Conservation (phyloP, 2,888 invertebrate genomes). For the Alcis repandata region DNA sequence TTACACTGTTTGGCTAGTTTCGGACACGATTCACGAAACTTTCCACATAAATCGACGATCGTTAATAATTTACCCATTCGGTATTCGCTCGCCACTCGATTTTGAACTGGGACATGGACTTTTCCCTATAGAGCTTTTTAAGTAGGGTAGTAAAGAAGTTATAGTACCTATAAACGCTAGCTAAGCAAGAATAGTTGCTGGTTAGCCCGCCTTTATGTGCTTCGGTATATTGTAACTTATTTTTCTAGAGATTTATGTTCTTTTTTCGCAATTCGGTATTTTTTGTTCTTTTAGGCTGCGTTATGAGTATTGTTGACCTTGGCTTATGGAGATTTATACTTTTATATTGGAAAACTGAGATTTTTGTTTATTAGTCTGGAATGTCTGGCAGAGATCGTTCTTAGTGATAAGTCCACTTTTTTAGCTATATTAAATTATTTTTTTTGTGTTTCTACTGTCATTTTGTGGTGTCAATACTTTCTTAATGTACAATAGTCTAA, state of each 20-base stretch:
- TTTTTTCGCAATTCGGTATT: neutral
- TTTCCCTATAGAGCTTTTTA: constrained; percentile 30
- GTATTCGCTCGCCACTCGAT: constrained; percentile 50
- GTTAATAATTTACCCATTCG: constrained; percentile 73
- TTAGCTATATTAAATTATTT: no score
- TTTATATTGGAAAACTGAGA: no score
- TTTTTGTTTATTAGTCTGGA: no score
- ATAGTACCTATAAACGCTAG: constrained; percentile 23
- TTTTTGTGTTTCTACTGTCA: no score
- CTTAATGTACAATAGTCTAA: no score
- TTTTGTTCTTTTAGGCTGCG: neutral
- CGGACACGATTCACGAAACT: constrained; percentile 65
- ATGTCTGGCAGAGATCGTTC: no score
- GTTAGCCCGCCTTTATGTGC: constrained; percentile 10
- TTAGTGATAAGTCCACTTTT: no score
- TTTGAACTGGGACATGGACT: constrained; percentile 36
- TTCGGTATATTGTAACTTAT: constrained; percentile 19
- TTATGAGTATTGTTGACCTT: neutral
- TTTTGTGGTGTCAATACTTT: no score
- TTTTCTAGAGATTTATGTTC: constrained; percentile 11
- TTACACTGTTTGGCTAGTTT: constrained; percentile 54
- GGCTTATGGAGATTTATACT: no score
- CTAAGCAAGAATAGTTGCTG: constrained; percentile 26
- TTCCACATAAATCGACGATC: constrained; percentile 74
- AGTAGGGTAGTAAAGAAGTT: constrained; percentile 31